phyloP scores from a whole-genome alignment of 2,113 vertebrate species.

The Clupea harengus region DNA sequence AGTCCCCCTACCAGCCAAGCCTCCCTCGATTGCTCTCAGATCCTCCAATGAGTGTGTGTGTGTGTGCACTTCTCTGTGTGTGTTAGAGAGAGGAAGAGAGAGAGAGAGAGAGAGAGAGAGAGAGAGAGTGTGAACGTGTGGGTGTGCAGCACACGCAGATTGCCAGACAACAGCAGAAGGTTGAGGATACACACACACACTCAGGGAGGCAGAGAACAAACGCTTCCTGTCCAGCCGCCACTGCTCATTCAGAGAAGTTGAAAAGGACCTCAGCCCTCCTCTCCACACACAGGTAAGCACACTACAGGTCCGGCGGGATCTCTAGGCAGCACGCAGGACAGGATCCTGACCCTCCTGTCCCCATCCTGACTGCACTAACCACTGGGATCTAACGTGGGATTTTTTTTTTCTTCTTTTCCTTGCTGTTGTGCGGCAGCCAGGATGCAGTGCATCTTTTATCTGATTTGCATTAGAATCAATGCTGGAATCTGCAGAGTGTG shows the following conservation, averaged over 20 bases:
- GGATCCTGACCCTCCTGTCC: too few species aligned
- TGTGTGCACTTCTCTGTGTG: neutral
- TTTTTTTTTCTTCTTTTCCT: neutral
- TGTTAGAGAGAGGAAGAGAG: neutral
- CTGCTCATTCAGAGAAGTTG: neutral
- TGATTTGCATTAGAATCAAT: neutral
- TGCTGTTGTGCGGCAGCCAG: neutral
- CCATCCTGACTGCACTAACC: neutral
- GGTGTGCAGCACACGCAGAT: conserved; percentile 8
- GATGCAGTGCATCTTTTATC: neutral
- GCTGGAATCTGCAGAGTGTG: neutral
- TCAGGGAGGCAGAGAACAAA: neutral
- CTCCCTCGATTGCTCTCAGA: neutral
- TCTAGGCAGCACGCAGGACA: too few species aligned
- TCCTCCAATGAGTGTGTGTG: neutral
- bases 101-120: neutral
- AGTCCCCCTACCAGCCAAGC: neutral
- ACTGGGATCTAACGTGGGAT: neutral
- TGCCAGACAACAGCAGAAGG: conserved; percentile 15
- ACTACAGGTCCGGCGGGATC: neutral
- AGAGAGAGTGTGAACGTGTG: neutral
- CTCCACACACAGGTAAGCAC: neutral
- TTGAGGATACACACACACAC: neutral
- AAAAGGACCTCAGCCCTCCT: neutral
- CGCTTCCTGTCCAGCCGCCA: neutral